phyloP scores from a whole-genome alignment of 1,140 invertebrate species.

The Sipha flava region DNA sequence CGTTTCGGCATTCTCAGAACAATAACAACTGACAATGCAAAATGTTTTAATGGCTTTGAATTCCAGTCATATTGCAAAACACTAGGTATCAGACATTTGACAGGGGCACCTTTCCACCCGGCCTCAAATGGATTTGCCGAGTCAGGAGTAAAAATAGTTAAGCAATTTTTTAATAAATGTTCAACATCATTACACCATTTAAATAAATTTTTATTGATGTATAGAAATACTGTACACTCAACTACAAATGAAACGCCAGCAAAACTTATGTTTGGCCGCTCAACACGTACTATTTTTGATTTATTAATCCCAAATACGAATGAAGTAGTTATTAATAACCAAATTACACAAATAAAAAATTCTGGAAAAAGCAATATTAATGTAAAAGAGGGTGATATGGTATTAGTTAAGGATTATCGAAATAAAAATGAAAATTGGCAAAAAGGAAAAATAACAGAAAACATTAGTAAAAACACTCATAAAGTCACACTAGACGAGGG shows the following conservation, averaged over 20 bases:
- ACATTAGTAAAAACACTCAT: neutral
- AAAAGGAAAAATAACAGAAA: neutral
- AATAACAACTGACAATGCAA: slow-evolving; percentile 40
- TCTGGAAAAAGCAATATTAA: neutral
- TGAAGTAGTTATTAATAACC: neutral
- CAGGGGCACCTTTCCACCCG: slow-evolving; percentile 37
- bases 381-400: neutral
- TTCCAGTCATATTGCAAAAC: slow-evolving; percentile 37
- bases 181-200: slow-evolving; percentile 26
- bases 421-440: neutral
- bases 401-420: neutral
- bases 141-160: slow-evolving; percentile 36
- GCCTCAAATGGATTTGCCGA: slow-evolving; percentile 38
- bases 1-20: slow-evolving; percentile 36
- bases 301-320: neutral
- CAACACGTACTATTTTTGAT: neutral
- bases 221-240: slow-evolving; percentile 33
- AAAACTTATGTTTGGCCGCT: slow-evolving; percentile 21
- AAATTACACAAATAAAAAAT: neutral
- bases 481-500: neutral
- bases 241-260: slow-evolving; percentile 12
- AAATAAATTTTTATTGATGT: slow-evolving; percentile 34
- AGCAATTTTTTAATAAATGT: slow-evolving; percentile 33
- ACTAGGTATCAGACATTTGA: slow-evolving; percentile 36
- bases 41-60: slow-evolving; percentile 37